phyloP scores from a whole-genome alignment of 2,797 vertebrate species.

The Sebastes nivosus region DNA sequence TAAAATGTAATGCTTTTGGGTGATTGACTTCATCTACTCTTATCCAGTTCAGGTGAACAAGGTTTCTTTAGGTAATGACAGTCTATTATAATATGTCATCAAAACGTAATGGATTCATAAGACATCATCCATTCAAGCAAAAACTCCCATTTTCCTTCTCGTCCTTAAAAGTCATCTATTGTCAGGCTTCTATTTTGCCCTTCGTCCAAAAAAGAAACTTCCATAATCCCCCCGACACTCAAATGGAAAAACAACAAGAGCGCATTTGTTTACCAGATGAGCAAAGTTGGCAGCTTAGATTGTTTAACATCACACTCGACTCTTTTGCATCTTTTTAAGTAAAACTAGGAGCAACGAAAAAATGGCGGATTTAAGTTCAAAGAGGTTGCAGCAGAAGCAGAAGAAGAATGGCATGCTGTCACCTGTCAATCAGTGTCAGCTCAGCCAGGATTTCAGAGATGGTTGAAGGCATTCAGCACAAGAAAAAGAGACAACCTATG shows the following conservation, averaged over 20 bases:
- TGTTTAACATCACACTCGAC: background rate
- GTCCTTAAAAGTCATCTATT: background rate
- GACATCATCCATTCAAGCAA: background rate
- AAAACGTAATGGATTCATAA: conserved; percentile 2
- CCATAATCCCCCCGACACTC: background rate
- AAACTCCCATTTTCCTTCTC: background rate
- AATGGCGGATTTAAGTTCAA: background rate
- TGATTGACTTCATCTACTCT: background rate
- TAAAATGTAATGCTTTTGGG: background rate
- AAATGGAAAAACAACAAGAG: conserved; percentile 3
- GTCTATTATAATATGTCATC: conserved; percentile 2
- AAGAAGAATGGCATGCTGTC: background rate
- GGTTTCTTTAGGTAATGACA: background rate
- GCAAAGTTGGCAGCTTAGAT: background rate
- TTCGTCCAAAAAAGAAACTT: conserved; percentile 6
- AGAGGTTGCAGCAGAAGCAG: background rate
- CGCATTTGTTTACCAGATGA: background rate
- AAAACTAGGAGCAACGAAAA: background rate
- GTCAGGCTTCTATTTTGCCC: background rate
- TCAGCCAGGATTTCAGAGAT: conserved; percentile 10
- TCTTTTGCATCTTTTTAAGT: background rate
- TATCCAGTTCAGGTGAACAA: background rate
- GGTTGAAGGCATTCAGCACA: background rate
- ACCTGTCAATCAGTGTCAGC: conserved; percentile 14
- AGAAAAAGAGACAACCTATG: background rate